phyloP scores from a whole-genome alignment of 1,140 invertebrate genomes.

The Philaenus spumarius region DNA sequence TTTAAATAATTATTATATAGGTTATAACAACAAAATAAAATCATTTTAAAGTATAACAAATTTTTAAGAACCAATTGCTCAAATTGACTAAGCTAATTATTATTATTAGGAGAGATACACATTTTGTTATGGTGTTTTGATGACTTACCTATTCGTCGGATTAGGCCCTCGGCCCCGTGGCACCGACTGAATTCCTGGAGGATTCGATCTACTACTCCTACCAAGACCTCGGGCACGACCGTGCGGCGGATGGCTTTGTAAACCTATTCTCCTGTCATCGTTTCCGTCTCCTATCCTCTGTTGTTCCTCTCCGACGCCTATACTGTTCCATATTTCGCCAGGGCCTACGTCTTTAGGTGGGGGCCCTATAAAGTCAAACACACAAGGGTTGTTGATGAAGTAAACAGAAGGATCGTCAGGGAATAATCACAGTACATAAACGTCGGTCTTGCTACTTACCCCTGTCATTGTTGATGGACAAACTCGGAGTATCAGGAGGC shows the following conservation, averaged over 20 bases:
- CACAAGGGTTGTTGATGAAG: no score
- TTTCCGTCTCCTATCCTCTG: slow-evolving; percentile 13
- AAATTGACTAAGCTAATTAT: no score
- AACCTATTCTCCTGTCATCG: slow-evolving; percentile 3
- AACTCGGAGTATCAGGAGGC: slow-evolving; percentile 23
- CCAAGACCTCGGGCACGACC: slow-evolving; percentile 17
- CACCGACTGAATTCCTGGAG: slow-evolving; percentile 26
- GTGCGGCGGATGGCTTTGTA: not conserved
- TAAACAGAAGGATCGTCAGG: no score
- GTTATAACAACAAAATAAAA: no score
- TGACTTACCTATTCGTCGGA: slow-evolving; percentile 22
- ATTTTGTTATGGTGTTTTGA: no score
- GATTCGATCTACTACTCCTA: slow-evolving; percentile 23
- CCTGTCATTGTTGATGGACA: not conserved
- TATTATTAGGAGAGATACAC: no score
- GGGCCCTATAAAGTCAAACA: no score
- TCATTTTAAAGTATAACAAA: no score
- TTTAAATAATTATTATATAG: no score
- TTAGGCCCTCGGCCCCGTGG: slow-evolving; percentile 27
- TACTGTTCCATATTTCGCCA: slow-evolving; percentile 16
- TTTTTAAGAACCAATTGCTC: no score
- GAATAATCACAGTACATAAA: no score
- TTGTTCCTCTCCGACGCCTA: slow-evolving; percentile 16
- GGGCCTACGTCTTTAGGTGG: no score
- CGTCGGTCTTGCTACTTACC: not conserved